These are phyloP conservation scores for Heliconius hermathena DNA, from an alignment of 1,140 invertebrate species.

Conservation along the genomic window DNA sequence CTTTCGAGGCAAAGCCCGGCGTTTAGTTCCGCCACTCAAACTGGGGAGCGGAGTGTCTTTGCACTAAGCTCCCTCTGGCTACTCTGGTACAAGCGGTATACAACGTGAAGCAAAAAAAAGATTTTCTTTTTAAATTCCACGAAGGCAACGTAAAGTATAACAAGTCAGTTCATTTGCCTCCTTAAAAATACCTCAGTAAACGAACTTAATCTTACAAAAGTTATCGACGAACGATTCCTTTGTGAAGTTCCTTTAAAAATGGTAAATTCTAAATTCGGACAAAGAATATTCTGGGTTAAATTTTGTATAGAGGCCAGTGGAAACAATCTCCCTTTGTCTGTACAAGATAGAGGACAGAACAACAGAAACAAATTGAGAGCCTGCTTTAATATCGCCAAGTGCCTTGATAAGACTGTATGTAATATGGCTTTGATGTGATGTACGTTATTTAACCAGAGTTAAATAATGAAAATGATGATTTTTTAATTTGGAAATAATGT, in stretches of 20 bases:
- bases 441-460: not conserved
- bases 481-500: no score
- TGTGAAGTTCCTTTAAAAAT: not conserved
- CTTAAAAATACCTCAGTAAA: not conserved
- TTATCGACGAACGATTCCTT: constrained; percentile 4
- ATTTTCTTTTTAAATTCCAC: no score
- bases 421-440: not conserved
- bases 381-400: constrained; percentile 26
- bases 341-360: constrained; percentile 15
- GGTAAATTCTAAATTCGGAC: not conserved
- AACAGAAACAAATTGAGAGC: constrained; percentile 24
- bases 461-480: no score
- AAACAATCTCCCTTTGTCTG: constrained; percentile 16
- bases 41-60: no score
- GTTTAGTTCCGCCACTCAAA: no score
- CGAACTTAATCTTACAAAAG: not conserved
- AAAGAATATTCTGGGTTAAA: constrained; percentile 8
- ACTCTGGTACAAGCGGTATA: no score
- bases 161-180: not conserved
- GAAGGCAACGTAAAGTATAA: not conserved
- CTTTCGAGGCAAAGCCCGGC: no score
- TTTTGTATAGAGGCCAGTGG: constrained; percentile 9
- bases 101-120: no score
- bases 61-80: no score
- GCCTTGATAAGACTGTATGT: not conserved